Evolutionary conservation across 2,888 invertebrate species (phyloP).

Genomic region (Drosophila bunnanda): DNA sequence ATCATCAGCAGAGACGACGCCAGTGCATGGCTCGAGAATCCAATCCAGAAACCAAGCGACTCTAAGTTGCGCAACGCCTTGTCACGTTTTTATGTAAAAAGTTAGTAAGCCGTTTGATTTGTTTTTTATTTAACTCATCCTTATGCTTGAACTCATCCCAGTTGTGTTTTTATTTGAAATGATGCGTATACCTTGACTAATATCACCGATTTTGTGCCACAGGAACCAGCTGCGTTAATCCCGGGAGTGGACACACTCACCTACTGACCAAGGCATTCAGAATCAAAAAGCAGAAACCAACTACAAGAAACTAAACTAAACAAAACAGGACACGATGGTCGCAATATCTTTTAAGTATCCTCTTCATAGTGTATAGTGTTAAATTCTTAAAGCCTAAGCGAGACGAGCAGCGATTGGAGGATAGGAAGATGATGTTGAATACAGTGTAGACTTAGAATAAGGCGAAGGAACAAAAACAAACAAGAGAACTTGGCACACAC

Average conservation of each 20-base stretch:
- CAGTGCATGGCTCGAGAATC: constrained; percentile 44
- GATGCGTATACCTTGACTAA: background rate
- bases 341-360: constrained; percentile 80
- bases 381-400: constrained; percentile 60
- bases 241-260: constrained; percentile 28
- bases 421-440: constrained; percentile 65
- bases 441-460: constrained; percentile 60
- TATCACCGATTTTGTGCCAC: constrained; percentile 28
- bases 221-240: constrained; percentile 83
- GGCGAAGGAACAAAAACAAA: constrained; percentile 70
- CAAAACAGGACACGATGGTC: constrained; percentile 75
- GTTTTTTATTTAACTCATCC: constrained; percentile 3
- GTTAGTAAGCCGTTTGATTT: constrained; percentile 66
- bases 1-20: constrained; percentile 43
- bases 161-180: constrained; percentile 5
- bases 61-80: constrained; percentile 75
- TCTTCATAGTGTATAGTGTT: constrained; percentile 82
- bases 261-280: constrained; percentile 57
- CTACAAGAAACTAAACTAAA: constrained; percentile 53
- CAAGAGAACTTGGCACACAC: constrained; percentile 64
- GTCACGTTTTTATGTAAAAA: constrained; percentile 74
- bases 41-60: constrained; percentile 57
- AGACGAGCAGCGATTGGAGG: constrained; percentile 1
- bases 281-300: constrained; percentile 58
- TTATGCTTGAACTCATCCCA: constrained; percentile 9